phyloP scores from a whole-genome alignment of 2,888 invertebrate genomes.

The Coecobrya sp. region DNA sequence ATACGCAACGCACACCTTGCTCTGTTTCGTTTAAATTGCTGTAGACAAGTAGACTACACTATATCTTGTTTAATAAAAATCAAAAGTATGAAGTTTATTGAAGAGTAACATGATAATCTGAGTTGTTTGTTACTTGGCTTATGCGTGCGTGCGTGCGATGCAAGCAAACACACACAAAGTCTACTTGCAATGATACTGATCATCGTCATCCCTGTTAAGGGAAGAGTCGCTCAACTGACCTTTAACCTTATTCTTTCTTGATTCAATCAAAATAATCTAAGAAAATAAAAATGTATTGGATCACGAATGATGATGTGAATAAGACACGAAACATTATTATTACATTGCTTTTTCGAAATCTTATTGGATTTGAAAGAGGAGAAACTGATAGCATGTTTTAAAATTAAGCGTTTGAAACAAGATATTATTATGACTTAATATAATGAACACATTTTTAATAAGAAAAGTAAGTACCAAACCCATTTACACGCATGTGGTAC shows the following conservation, averaged over 20 bases:
- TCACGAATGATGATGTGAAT: conserved; percentile 18
- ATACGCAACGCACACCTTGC: neutral
- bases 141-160: conserved; percentile 46
- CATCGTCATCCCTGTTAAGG: neutral
- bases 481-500: neutral
- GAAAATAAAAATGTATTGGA: conserved; percentile 3
- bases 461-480: neutral
- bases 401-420: conserved; percentile 13
- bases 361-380: neutral
- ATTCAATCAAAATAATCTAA: conserved; percentile 65
- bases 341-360: neutral
- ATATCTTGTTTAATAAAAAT: conserved; percentile 12
- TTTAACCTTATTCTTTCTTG: conserved; percentile 66
- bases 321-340: conserved; percentile 13
- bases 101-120: conserved; percentile 50
- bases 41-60: neutral
- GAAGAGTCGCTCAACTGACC: conserved; percentile 55
- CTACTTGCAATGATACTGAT: conserved; percentile 33
- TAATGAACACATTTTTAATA: conserved; percentile 19
- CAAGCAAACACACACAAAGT: neutral
- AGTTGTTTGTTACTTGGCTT: neutral
- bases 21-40: neutral
- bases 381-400: conserved; percentile 6
- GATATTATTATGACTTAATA: conserved; percentile 37
- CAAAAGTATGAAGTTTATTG: conserved; percentile 25